Percentiles rank a stretch among this genome's conserved stretches.
Evolutionary conservation across 1,140 invertebrate species (phyloP).

Genomic region (Zaprionus vittiger): DNA sequence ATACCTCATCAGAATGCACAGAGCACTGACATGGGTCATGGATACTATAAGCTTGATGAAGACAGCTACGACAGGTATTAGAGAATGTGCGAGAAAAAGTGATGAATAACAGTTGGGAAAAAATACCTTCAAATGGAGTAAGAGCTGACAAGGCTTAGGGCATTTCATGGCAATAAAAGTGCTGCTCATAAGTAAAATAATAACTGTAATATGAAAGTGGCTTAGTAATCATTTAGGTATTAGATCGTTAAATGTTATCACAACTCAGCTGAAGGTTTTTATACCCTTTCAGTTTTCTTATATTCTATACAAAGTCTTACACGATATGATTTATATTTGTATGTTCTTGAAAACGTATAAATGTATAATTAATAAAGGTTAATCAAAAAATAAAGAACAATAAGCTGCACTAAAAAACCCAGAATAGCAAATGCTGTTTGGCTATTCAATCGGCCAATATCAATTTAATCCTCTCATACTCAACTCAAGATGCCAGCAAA

Average conservation of each 20-base stretch:
- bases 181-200: not conserved
- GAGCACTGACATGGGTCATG: conserved; percentile 22
- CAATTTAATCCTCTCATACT: not conserved
- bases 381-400: too few species aligned
- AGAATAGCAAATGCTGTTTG: too few species aligned
- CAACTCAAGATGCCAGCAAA: conserved; percentile 1
- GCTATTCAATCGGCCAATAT: too few species aligned
- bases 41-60: conserved; percentile 16
- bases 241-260: too few species aligned
- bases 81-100: not conserved
- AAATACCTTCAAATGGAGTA: not conserved
- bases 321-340: too few species aligned
- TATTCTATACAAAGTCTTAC: too few species aligned
- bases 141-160: not conserved
- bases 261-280: not conserved
- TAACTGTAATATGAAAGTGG: not conserved
- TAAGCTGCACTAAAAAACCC: too few species aligned
- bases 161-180: not conserved
- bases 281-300: not conserved
- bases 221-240: not conserved
- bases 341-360: too few species aligned
- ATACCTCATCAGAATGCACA: conserved; percentile 29
- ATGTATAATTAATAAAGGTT: too few species aligned
- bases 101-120: not conserved
- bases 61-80: conserved; percentile 26